A percentile compares a stretch with the other conserved stretches of the same genome.
These are phyloP conservation scores for Anoplophora glabripennis DNA, from an alignment of 1,140 invertebrate genomes.

Conservation along the genomic window DNA sequence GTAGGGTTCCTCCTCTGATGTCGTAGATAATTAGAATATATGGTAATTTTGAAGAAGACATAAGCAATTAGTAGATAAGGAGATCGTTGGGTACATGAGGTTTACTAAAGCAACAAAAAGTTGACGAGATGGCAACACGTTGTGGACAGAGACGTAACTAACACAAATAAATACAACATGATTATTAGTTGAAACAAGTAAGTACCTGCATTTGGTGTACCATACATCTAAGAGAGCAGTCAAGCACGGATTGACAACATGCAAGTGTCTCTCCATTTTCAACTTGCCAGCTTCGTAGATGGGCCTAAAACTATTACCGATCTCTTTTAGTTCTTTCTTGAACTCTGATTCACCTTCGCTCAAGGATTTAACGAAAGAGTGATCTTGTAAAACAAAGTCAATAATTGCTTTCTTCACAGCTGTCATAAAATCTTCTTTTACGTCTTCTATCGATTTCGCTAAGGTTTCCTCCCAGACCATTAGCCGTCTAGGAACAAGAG, in stretches of 20 bases:
- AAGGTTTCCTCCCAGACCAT: slow-evolving; percentile 60
- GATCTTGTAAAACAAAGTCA: slow-evolving; percentile 83
- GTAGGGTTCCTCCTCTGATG: too few relatives aligned
- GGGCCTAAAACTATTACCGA: slow-evolving; percentile 62
- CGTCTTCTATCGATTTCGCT: slow-evolving; percentile 59
- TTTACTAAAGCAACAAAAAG: too few relatives aligned
- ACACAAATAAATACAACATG: too few relatives aligned
- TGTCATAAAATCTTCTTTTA: slow-evolving; percentile 75
- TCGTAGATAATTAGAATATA: too few relatives aligned
- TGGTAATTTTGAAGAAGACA: too few relatives aligned
- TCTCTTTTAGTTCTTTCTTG: slow-evolving; percentile 60
- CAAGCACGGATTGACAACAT: slow-evolving; percentile 80
- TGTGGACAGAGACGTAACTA: too few relatives aligned
- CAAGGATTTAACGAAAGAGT: slow-evolving; percentile 51
- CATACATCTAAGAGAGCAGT: slow-evolving; percentile 78
- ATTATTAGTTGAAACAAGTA: slow-evolving; percentile 44
- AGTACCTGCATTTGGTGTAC: slow-evolving; percentile 74
- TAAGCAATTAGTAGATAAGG: too few relatives aligned
- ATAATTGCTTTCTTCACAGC: slow-evolving; percentile 85
- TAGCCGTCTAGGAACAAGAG: slow-evolving; percentile 53
- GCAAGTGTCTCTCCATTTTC: slow-evolving; percentile 62
- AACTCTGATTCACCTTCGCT: slow-evolving; percentile 52
- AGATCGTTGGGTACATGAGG: too few relatives aligned
- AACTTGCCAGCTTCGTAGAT: slow-evolving; percentile 52
- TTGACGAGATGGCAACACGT: too few relatives aligned